These are phyloP conservation scores for Radopholus similis DNA, from an alignment of 1,140 invertebrate species.

Conservation along the genomic window DNA sequence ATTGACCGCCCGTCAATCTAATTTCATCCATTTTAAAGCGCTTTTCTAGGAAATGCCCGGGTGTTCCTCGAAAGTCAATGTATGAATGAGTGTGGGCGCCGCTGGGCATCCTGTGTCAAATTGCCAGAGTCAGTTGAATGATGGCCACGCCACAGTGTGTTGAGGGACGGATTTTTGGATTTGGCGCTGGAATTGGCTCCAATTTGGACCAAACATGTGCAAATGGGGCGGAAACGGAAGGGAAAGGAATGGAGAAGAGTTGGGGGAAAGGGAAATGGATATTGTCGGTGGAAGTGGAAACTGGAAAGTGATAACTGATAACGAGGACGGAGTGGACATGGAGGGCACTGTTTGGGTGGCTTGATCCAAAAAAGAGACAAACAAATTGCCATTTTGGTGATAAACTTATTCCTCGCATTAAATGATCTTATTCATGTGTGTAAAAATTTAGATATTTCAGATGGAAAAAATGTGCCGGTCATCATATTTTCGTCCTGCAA, in stretches of 20 bases:
- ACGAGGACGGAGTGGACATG: not conserved
- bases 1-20: too few relatives aligned
- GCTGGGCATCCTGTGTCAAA: not conserved
- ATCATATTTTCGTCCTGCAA: not conserved
- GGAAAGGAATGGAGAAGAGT: not conserved
- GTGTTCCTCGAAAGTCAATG: too few relatives aligned
- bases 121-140: not conserved
- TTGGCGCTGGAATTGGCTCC: slow-evolving; percentile 1
- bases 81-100: too few relatives aligned
- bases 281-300: not conserved
- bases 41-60: too few relatives aligned
- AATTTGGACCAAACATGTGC: too few relatives aligned
- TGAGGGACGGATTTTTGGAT: not conserved
- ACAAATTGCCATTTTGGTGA: not conserved
- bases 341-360: not conserved
- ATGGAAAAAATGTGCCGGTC: not conserved
- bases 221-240: not conserved
- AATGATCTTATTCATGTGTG: not conserved
- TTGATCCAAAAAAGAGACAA: not conserved
- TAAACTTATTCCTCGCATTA: not conserved
- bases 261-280: not conserved
- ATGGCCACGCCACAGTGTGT: not conserved
- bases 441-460: not conserved
- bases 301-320: not conserved
- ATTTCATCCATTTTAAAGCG: too few relatives aligned